Conservation (phyloP, 2,888 invertebrate species). For the Dicyrtoma fusca region DNA sequence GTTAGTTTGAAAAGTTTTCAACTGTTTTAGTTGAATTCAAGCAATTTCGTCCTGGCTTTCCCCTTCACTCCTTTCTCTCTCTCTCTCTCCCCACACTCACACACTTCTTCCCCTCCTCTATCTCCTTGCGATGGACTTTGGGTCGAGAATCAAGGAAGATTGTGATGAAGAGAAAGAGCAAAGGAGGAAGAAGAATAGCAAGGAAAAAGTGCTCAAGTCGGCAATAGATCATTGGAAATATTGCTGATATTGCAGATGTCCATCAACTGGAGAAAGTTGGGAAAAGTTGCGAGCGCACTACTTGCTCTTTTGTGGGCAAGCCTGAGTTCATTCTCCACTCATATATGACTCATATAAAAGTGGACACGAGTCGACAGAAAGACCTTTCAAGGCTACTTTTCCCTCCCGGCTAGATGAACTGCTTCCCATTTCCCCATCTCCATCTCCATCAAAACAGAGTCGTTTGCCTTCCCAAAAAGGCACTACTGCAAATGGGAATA, state of each 20-base stretch:
- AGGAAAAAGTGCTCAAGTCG: constrained; percentile 33
- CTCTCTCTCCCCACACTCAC: not conserved
- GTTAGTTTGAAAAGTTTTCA: constrained; percentile 21
- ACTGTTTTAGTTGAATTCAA: constrained; percentile 14
- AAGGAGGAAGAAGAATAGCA: not conserved
- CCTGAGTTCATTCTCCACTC: not conserved
- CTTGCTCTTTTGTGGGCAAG: not conserved
- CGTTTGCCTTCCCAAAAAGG: too few relatives aligned
- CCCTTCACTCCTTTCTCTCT: not conserved
- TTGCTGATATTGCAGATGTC: constrained; percentile 39
- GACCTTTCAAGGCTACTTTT: too few relatives aligned
- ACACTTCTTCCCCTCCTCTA: too few relatives aligned
- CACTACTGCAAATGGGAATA: too few relatives aligned
- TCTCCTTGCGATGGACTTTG: too few relatives aligned
- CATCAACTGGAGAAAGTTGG: constrained; percentile 2
- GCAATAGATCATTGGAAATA: constrained; percentile 40
- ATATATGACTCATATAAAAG: not conserved
- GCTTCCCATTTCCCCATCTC: too few relatives aligned
- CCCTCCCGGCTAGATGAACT: too few relatives aligned
- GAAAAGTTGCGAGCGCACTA: constrained; percentile 5
- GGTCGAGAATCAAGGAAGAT: too few relatives aligned
- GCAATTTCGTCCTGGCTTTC: constrained; percentile 11
- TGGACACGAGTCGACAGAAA: too few relatives aligned
- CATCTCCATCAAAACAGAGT: too few relatives aligned
- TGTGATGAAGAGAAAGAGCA: not conserved